Percentiles rank a stretch among this genome's conserved stretches.
Evolutionary conservation across 2,888 invertebrate species (phyloP).

Genomic region (Agrochola lota): DNA sequence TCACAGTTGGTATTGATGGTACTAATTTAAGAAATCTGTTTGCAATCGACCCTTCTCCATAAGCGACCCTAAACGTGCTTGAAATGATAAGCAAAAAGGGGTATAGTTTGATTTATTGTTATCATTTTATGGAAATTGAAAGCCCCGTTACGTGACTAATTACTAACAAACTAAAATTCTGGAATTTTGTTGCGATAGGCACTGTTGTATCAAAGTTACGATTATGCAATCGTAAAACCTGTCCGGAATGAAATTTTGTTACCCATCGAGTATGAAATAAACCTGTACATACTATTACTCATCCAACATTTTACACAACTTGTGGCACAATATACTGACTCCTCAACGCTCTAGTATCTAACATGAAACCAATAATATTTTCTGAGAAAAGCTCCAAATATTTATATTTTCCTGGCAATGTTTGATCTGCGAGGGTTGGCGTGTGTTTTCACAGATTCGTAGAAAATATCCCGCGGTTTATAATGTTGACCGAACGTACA

Average conservation of each 20-base stretch:
- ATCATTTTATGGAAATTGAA: slow-evolving; percentile 38
- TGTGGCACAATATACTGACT: background rate
- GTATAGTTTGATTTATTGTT: slow-evolving; percentile 32
- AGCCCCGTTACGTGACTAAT: slow-evolving; percentile 35
- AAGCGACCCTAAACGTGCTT: slow-evolving; percentile 25
- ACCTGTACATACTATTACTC: slow-evolving; percentile 18
- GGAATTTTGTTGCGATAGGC: background rate
- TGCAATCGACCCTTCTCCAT: background rate
- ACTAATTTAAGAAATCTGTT: slow-evolving; percentile 21
- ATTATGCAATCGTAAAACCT: slow-evolving; percentile 19
- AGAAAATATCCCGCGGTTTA: slow-evolving; percentile 37
- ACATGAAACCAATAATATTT: slow-evolving; percentile 1
- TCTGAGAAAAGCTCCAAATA: slow-evolving; percentile 21
- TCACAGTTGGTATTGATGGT: background rate
- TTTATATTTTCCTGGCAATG: slow-evolving; percentile 19
- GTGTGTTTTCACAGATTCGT: slow-evolving; percentile 37
- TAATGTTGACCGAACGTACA: slow-evolving; percentile 49
- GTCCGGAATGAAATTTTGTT: slow-evolving; percentile 8
- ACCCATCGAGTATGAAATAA: slow-evolving; percentile 3
- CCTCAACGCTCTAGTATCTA: background rate
- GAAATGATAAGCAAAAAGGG: slow-evolving; percentile 24
- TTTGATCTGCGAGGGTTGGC: slow-evolving; percentile 13
- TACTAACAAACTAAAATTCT: background rate
- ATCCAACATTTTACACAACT: background rate
- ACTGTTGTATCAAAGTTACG: background rate